Percentiles rank a stretch among this genome's conserved stretches.
These are phyloP conservation scores for Drosophila orena DNA, from an alignment of 1,140 invertebrate species.

Conservation along the genomic window DNA sequence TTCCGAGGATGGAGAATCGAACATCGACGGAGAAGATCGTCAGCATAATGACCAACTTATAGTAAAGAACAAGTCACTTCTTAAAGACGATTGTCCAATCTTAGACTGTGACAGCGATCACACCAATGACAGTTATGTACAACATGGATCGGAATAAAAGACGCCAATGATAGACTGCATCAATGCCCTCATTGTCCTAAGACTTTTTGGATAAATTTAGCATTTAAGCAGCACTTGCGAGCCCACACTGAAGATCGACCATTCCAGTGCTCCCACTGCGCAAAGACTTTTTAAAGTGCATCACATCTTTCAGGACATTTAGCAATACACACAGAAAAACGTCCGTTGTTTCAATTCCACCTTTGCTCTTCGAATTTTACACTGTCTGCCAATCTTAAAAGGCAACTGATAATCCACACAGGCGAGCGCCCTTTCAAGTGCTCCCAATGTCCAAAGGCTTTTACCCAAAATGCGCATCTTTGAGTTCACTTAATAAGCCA, in stretches of 20 bases:
- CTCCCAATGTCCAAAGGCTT: not conserved
- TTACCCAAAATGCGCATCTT: not conserved
- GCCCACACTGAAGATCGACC: too few relatives aligned
- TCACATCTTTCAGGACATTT: not conserved
- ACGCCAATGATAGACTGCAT: not conserved
- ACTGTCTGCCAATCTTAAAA: not conserved
- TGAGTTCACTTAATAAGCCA: not conserved
- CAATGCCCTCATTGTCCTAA: not conserved
- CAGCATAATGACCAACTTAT: not conserved
- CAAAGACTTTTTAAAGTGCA: not conserved
- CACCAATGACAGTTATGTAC: not conserved
- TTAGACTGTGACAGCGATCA: not conserved
- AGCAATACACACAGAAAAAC: not conserved
- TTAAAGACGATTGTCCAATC: not conserved
- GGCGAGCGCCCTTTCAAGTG: not conserved
- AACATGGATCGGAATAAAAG: not conserved
- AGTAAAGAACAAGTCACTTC: not conserved
- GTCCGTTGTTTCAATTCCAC: not conserved
- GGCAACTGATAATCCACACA: not conserved
- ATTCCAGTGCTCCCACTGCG: not conserved
- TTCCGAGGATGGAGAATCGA: not conserved
- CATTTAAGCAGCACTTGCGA: not conserved
- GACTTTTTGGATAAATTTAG: not conserved
- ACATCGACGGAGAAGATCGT: not conserved
- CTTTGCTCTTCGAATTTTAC: not conserved